phyloP scores from a whole-genome alignment of 2,888 invertebrate genomes.

The Drosophila melanosoma region DNA sequence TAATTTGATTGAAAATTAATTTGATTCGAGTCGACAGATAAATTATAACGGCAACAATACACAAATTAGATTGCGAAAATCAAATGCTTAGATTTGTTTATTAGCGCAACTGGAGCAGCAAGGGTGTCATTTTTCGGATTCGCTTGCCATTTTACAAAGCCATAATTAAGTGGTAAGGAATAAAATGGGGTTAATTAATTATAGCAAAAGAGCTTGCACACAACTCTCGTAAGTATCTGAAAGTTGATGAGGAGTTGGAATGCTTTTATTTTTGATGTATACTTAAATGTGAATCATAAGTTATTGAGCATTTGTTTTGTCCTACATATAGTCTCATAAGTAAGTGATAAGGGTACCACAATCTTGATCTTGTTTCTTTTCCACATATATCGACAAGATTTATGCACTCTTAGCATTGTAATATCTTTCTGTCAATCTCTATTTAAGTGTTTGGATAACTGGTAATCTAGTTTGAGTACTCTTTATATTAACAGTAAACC shows the following conservation, averaged over 20 bases:
- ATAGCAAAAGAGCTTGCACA: not conserved
- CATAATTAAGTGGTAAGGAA: not conserved
- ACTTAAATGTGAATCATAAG: not conserved
- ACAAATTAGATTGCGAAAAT: constrained; percentile 68
- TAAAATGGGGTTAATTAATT: not conserved
- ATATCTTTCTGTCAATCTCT: constrained; percentile 10
- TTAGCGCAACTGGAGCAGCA: constrained; percentile 31
- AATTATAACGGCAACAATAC: constrained; percentile 45
- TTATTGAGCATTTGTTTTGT: not conserved
- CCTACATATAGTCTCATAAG: not conserved
- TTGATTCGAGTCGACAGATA: constrained; percentile 42
- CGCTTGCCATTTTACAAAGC: constrained; percentile 1
- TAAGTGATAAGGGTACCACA: not conserved
- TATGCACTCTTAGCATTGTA: not conserved
- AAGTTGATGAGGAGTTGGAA: not conserved
- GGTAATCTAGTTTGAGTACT: constrained; percentile 5
- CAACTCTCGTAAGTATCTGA: not conserved
- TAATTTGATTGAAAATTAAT: constrained; percentile 70
- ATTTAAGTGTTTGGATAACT: not conserved
- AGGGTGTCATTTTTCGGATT: constrained; percentile 11
- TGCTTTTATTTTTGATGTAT: not conserved
- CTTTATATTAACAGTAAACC: not conserved
- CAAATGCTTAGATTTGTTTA: constrained; percentile 4
- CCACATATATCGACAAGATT: not conserved
- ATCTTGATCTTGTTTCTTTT: not conserved